phyloP scores from a whole-genome alignment of 2,888 invertebrate genomes.

The Catocala fraxini region DNA sequence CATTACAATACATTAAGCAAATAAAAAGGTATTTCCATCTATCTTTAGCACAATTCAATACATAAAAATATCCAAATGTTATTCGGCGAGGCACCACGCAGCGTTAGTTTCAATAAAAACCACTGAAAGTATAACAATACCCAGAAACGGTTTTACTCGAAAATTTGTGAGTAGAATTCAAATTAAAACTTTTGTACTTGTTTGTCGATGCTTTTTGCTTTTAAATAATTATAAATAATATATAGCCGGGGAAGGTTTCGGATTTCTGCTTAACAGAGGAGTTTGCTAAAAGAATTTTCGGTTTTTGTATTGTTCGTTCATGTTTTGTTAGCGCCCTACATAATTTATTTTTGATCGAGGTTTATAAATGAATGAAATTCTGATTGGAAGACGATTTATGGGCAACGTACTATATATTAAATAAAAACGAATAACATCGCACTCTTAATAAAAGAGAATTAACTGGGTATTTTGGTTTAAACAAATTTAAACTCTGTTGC shows the following conservation, averaged over 20 bases:
- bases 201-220: slow-evolving; percentile 5
- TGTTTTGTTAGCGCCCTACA: too few species aligned
- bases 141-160: slow-evolving; percentile 17
- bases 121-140: slow-evolving; percentile 16
- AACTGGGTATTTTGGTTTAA: too few species aligned
- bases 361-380: too few species aligned
- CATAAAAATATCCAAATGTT: neutral
- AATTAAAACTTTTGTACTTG: slow-evolving; percentile 44
- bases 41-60: neutral
- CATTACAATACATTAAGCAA: neutral
- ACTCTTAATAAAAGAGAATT: too few species aligned
- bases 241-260: slow-evolving; percentile 19
- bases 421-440: too few species aligned
- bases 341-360: too few species aligned
- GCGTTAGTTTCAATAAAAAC: slow-evolving; percentile 3
- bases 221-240: slow-evolving; percentile 24
- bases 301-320: too few species aligned
- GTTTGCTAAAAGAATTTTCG: too few species aligned
- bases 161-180: slow-evolving; percentile 26
- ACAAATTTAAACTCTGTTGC: too few species aligned
- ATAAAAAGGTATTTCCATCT: neutral
- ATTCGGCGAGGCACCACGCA: neutral
- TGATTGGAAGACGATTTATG: too few species aligned
- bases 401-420: too few species aligned
- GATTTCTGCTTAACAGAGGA: slow-evolving; percentile 11